Percentiles rank a stretch among this genome's conserved stretches.
Evolutionary conservation across 2,797 vertebrate genomes (phyloP).

Genomic region (Micrastur ruficollis): DNA sequence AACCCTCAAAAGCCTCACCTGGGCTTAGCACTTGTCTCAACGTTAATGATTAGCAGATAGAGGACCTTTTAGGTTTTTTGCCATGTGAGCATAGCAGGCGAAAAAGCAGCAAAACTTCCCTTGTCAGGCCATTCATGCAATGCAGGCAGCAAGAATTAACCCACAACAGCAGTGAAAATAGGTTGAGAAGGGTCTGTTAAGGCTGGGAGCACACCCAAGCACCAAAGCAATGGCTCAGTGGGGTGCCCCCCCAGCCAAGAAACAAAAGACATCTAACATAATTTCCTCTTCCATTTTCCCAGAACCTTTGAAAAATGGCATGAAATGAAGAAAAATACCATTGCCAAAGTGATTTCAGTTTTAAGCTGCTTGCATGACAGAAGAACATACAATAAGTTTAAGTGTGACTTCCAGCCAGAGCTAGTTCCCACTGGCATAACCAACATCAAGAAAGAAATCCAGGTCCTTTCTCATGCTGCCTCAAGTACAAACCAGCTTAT

Average conservation of each 20-base stretch:
- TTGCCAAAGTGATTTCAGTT: not conserved
- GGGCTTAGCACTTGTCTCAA: not conserved
- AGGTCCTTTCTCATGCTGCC: not conserved
- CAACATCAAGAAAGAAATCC: not conserved
- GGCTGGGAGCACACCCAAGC: not conserved
- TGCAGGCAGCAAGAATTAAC: not conserved
- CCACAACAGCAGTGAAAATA: fast-evolving
- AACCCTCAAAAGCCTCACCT: not conserved
- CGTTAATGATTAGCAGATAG: not conserved
- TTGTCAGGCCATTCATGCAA: not conserved
- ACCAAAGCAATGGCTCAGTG: not conserved
- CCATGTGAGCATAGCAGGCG: not conserved
- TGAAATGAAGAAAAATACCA: not conserved
- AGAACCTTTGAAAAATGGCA: not conserved
- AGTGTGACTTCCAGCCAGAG: not conserved
- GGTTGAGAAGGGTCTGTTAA: not conserved
- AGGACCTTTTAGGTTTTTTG: not conserved
- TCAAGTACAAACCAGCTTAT: not conserved
- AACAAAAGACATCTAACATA: not conserved
- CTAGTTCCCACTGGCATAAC: not conserved
- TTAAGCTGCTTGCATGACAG: not conserved
- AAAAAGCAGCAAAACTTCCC: not conserved
- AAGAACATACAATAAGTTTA: not conserved
- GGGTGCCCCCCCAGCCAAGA: not conserved
- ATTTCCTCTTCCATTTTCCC: not conserved